Base-by-base conservation (phyloP, 2,888 invertebrate genomes). In the Pediacus dermestoides region DNA sequence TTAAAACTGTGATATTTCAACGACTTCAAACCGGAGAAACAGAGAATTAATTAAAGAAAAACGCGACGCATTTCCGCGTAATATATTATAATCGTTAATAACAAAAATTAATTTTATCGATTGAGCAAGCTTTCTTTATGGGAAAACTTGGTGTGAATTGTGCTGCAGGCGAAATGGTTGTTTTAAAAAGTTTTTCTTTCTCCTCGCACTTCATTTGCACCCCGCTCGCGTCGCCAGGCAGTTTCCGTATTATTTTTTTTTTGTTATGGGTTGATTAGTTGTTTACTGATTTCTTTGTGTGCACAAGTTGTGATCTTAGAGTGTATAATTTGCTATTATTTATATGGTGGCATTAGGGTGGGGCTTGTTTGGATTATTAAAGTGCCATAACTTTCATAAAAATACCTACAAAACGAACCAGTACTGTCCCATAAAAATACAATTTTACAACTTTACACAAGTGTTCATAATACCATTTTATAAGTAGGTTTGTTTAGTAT, bases 11-110 rank as follows among this genome's bases (percentile, higher is more conserved):
- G 56, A 60, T 58, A 60, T 57, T 58, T 51, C 48, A 51, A 46
- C 48, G 50, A 39, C 48, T 53, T 53, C 43, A 23, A 32, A 12
- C 21, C 12, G 30, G 42, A 30, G 40, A 37, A 36, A 23, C 38
- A 30, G 50, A 48, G 53, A 61, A 65, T 63, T 65, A 63, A 64
- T 65, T 63, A 64, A 63, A 64, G 63, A 64, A 63, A 65, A 65
- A 63, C 61, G 57, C 53, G 54, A 57, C 58, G 61, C 55, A 53
- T 60, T 63, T 55, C 54, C 54, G 46, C 53, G 60, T 60, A 61
- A 65, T 66, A 66, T 64, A 66, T 67, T 65, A 66, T 65, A 66
- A 66, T 65, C 66, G 64, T 65, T 65, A 66, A 66, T 66, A 65
- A 64, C 64, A 64, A 63, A 65, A 67, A 66, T 66, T 64, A 63